These are phyloP conservation scores for Gymnothorax reevesii DNA, from an alignment of 2,797 vertebrate genomes.

Conservation along the genomic window DNA sequence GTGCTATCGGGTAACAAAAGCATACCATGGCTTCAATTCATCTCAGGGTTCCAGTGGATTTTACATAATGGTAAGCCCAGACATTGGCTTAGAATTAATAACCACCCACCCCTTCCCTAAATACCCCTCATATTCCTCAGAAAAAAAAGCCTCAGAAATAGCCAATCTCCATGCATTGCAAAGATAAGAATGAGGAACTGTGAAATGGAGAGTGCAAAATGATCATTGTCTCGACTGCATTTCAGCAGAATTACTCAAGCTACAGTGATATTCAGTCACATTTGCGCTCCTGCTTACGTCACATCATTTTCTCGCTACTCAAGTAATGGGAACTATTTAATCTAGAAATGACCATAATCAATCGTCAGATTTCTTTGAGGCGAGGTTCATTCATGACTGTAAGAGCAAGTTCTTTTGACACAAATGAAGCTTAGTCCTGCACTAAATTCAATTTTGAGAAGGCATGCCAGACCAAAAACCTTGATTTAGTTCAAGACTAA, in stretches of 20 bases:
- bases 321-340: not conserved
- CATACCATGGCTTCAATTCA: conserved; percentile 9
- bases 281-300: not conserved
- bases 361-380: not conserved
- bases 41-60: not conserved
- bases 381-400: not conserved
- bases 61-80: not conserved
- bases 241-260: not conserved
- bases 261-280: not conserved
- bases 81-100: conserved; percentile 1
- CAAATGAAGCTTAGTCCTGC: too few relatives aligned
- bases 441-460: too few relatives aligned
- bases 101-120: not conserved
- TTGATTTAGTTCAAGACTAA: too few relatives aligned
- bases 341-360: not conserved
- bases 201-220: not conserved
- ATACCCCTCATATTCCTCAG: not conserved
- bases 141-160: not conserved
- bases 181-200: not conserved
- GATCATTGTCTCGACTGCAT: not conserved
- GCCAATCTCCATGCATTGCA: not conserved
- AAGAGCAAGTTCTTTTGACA: too few relatives aligned
- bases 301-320: not conserved
- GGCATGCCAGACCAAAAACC: too few relatives aligned
- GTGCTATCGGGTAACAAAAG: conserved; percentile 12